phyloP scores from a whole-genome alignment of 2,888 invertebrate genomes.

The Brenthis daphne region DNA sequence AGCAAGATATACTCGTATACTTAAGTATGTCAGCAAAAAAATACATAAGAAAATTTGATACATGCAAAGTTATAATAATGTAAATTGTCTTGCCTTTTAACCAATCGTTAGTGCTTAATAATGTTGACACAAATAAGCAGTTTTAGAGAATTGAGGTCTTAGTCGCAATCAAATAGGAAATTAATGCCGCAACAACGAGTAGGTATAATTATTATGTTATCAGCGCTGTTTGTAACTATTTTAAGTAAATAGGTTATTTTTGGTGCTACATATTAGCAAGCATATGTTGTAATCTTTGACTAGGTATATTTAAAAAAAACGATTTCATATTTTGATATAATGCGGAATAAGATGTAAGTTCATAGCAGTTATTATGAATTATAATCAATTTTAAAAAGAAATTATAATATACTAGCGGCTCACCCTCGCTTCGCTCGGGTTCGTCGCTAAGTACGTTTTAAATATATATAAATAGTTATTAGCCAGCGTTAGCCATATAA shows the following conservation, averaged over 20 bases:
- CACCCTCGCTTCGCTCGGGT: too few relatives aligned
- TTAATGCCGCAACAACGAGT: slow-evolving; percentile 21
- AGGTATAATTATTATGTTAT: slow-evolving; percentile 15
- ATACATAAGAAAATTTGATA: background rate
- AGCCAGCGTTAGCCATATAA: too few relatives aligned
- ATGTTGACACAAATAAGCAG: slow-evolving; percentile 16
- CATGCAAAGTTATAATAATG: background rate
- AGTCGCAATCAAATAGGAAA: slow-evolving; percentile 29
- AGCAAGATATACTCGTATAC: slow-evolving; percentile 3
- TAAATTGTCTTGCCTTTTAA: background rate
- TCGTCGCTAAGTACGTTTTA: too few relatives aligned
- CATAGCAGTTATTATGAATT: too few relatives aligned
- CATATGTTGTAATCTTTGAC: background rate
- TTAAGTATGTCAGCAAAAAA: slow-evolving; percentile 9
- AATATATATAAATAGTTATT: too few relatives aligned
- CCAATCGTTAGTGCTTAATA: slow-evolving; percentile 2
- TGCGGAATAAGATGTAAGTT: too few relatives aligned
- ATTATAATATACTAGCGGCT: too few relatives aligned
- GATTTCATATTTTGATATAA: background rate
- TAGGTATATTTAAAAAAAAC: background rate
- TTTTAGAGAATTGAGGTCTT: slow-evolving; percentile 28
- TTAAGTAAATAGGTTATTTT: slow-evolving; percentile 28
- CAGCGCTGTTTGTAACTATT: slow-evolving; percentile 29
- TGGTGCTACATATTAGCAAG: too few relatives aligned
- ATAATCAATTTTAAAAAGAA: too few relatives aligned